Percentiles rank a stretch among this genome's conserved stretches.
These are phyloP conservation scores for Epinotia brunnichana DNA, from an alignment of 2,888 invertebrate species.

Conservation along the genomic window DNA sequence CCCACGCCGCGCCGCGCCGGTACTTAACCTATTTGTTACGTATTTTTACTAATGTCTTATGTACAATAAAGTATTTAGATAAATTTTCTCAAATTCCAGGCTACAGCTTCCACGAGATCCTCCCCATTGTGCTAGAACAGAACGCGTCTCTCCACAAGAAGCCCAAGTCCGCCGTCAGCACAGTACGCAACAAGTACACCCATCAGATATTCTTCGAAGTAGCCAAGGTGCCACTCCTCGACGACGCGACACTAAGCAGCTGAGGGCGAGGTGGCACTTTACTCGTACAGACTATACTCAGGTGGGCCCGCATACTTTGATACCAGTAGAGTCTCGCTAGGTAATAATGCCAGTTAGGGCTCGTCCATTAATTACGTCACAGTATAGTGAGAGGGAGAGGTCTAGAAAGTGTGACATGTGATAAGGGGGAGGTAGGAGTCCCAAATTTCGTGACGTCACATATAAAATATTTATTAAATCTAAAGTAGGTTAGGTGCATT, in stretches of 20 bases:
- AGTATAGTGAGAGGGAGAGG: too few species aligned
- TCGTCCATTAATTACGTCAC: too few species aligned
- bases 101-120: slow-evolving; percentile 89
- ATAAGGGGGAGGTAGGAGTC: too few species aligned
- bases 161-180: slow-evolving; percentile 91
- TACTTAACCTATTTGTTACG: too few species aligned
- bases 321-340: slow-evolving; percentile 10
- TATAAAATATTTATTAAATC: too few species aligned
- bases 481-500: too few species aligned
- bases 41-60: too few species aligned
- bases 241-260: slow-evolving; percentile 68
- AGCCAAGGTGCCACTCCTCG: slow-evolving; percentile 89
- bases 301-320: slow-evolving; percentile 70
- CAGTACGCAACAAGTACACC: slow-evolving; percentile 96
- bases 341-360: too few species aligned
- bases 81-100: slow-evolving; percentile 81
- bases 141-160: slow-evolving; percentile 91
- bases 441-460: too few species aligned
- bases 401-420: too few species aligned
- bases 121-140: slow-evolving; percentile 87
- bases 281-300: slow-evolving; percentile 61
- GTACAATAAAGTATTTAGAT: too few species aligned
- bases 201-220: slow-evolving; percentile 97
- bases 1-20: too few species aligned
- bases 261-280: slow-evolving; percentile 67